These are phyloP conservation scores for Alligator mississippiensis DNA, from an alignment of 2,113 vertebrate genomes.

Conservation along the genomic window DNA sequence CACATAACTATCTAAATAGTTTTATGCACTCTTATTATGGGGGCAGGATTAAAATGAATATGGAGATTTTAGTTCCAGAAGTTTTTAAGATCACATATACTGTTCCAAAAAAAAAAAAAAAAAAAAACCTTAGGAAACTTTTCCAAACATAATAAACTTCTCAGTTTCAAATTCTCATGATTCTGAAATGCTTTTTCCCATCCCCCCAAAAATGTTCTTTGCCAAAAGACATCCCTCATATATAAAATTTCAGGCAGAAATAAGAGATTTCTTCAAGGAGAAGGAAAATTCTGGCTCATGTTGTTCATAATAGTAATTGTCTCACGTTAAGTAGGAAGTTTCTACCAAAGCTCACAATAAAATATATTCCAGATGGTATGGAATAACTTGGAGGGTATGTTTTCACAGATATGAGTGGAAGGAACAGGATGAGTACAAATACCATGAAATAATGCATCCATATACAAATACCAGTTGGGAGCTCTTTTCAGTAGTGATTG, in stretches of 20 bases:
- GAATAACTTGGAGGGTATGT: not conserved
- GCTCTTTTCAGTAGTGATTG: not conserved
- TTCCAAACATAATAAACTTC: not conserved
- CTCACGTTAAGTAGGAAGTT: not conserved
- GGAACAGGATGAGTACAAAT: constrained; percentile 20
- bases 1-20: not conserved
- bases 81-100: not conserved
- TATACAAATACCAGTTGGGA: not conserved
- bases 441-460: not conserved
- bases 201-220: not conserved
- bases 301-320: not conserved
- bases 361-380: not conserved
- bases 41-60: not conserved
- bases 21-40: not conserved
- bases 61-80: not conserved
- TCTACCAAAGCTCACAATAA: not conserved
- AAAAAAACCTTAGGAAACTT: not conserved
- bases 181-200: not conserved
- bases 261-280: not conserved
- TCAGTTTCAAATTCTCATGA: not conserved
- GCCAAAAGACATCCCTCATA: not conserved
- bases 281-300: not conserved
- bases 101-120: not conserved
- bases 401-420: not conserved
- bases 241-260: not conserved